Base-by-base conservation (phyloP, 2,113 vertebrate species). In the Xerus inauris region DNA sequence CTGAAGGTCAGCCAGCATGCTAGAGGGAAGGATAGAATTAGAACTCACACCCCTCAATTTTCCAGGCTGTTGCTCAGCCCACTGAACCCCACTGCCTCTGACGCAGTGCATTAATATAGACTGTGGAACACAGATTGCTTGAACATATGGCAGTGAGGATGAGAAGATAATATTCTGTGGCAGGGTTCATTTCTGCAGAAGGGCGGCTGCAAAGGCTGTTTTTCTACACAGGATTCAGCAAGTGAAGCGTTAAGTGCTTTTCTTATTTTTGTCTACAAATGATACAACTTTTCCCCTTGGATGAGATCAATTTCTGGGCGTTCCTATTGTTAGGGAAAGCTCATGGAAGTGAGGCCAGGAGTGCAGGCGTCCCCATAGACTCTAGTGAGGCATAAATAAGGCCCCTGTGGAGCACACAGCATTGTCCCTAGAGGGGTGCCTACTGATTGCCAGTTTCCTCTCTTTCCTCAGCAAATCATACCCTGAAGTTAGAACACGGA, bases 141-240 rank as follows among this genome's bases (percentile, higher is more conserved):
- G 95, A 97, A 98, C 98, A 98, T 98, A 98, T 98, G 98, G 98
- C 96, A 92, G 64, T 94, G 86, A 96, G 57, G 84, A 97, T 98
- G 98, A 98, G 96, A 98, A 98, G 92, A 96, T 98, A 97, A 98
- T 94, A 98, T 95, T 97, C 75, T 35, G 51, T 93, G 95, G 97
- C 94, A 97, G 83, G 94, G 96, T 94, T 97, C 92, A 1, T 89
- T 97, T 73, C 94, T 97, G 86, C 90, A 98, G 91, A 96, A 6
- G 79, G 67, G 87, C 65, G 86, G 91, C 87, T 97, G 91, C 54
- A 96, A 96, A 94, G 87, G 87, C 95, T 97, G 91, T 88, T 91
- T 73, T 83, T 88, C 84, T 26, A 4, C 17, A 67, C 77, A 95
- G 42, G 24, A 72, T 71, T 54, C 77, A 92, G 97, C 97, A 97